A percentile compares a stretch with the other conserved stretches of the same genome.
Conservation (phyloP, 2,888 invertebrate genomes). For the Meghimatium bilineatum region DNA sequence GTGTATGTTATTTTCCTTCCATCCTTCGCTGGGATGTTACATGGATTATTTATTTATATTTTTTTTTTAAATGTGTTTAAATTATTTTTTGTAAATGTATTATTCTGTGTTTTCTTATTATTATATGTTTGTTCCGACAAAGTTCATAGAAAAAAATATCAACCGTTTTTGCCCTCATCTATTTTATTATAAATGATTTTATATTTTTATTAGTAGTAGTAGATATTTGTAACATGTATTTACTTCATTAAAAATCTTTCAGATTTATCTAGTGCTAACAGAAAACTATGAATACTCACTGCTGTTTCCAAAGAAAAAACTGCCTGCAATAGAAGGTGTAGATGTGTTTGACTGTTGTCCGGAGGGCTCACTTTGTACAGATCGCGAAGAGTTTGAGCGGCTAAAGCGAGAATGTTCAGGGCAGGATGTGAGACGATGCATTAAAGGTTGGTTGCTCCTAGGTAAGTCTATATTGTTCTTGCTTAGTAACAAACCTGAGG, state of each 20-base stretch:
- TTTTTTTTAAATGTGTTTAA: no score
- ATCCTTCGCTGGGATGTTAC: no score
- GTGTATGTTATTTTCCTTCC: no score
- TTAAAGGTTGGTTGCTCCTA: constrained; percentile 27
- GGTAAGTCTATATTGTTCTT: constrained; percentile 41
- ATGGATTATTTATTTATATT: no score
- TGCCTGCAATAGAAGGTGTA: constrained; percentile 48
- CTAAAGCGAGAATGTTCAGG: constrained; percentile 51
- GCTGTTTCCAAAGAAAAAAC: constrained; percentile 43
- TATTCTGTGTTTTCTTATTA: no score
- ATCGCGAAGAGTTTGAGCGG: constrained; percentile 55
- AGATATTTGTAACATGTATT: no score
- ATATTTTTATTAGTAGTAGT: no score
- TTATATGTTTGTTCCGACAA: no score
- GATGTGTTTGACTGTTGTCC: constrained; percentile 38
- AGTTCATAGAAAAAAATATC: no score
- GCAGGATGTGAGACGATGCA: constrained; percentile 54
- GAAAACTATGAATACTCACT: constrained; percentile 27
- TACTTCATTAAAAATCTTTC: neutral
- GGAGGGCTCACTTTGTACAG: constrained; percentile 52
- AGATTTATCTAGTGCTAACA: neutral
- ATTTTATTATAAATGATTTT: no score
- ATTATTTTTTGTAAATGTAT: no score
- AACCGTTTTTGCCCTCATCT: no score
- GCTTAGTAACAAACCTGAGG: constrained; percentile 22